A percentile compares a stretch with the other conserved stretches of the same genome.
Evolutionary conservation across 2,888 invertebrate species (phyloP).

Genomic region (Pachymerium ferrugineum): DNA sequence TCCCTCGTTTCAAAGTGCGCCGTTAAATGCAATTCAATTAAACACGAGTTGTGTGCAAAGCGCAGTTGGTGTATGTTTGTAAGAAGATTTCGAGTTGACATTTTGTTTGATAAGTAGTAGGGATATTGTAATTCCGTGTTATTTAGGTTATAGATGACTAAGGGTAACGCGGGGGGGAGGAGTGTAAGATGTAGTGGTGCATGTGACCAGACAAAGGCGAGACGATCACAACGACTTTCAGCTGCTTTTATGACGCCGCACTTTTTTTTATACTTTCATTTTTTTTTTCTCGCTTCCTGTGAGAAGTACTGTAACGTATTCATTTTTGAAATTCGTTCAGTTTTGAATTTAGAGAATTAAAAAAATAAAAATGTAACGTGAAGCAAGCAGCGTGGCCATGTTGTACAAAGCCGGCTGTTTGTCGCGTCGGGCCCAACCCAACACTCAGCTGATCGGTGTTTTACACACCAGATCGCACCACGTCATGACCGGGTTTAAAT

Average conservation of each 20-base stretch:
- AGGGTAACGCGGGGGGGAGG: neutral
- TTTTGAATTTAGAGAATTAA: neutral
- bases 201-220: constrained; percentile 13
- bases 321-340: neutral
- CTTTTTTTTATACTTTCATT: neutral
- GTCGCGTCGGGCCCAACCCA: too few relatives aligned
- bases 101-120: neutral
- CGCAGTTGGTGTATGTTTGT: too few relatives aligned
- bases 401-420: too few relatives aligned
- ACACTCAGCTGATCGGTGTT: too few relatives aligned
- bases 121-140: too few relatives aligned
- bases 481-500: too few relatives aligned
- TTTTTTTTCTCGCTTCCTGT: neutral
- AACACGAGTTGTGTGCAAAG: neutral
- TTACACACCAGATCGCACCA: too few relatives aligned
- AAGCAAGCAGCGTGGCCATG: neutral
- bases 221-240: constrained; percentile 8
- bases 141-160: too few relatives aligned
- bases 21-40: neutral
- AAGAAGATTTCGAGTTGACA: too few relatives aligned
- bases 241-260: constrained; percentile 3
- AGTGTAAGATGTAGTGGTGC: neutral
- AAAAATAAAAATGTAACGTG: neutral
- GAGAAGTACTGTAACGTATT: neutral
- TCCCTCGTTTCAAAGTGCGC: constrained; percentile 17